These are phyloP conservation scores for Halcyon malimbica DNA, from an alignment of 2,113 vertebrate species.

Conservation along the genomic window DNA sequence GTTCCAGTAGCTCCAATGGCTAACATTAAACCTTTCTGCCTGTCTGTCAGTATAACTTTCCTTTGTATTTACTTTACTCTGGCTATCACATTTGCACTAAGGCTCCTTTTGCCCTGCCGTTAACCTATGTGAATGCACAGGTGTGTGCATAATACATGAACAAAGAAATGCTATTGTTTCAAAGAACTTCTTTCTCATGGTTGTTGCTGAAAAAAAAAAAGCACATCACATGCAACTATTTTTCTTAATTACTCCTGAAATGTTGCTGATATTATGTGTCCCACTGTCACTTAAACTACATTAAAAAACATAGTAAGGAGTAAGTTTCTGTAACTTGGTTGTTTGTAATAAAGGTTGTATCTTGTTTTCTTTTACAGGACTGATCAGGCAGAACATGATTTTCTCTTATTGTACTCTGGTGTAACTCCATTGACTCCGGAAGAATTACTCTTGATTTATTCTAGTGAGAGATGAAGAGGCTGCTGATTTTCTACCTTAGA, in stretches of 20 bases:
- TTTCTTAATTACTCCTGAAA: conserved; percentile 66
- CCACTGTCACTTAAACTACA: neutral
- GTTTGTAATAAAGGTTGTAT: neutral
- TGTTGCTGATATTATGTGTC: conserved; percentile 3
- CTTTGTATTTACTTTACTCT: conserved; percentile 15
- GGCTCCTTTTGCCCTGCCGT: conserved; percentile 21
- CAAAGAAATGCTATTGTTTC: conserved; percentile 23
- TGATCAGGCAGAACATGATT: conserved; percentile 20
- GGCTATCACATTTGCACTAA: conserved; percentile 43
- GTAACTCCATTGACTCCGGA: neutral
- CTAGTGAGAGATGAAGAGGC: neutral
- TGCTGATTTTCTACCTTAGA: conserved; percentile 59
- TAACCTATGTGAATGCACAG: conserved; percentile 38
- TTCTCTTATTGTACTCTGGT: conserved; percentile 50
- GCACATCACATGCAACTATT: neutral
- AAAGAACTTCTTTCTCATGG: conserved; percentile 9
- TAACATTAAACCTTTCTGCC: conserved; percentile 43
- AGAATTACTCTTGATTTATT: neutral
- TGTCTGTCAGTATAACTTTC: conserved; percentile 20
- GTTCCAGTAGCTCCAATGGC: conserved; percentile 29
- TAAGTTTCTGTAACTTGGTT: neutral
- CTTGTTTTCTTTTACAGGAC: conserved; percentile 44
- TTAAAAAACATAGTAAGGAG: neutral
- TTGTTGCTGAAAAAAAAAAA: neutral
- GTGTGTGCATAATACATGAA: conserved; percentile 50